These are phyloP conservation scores for Romanomermis culicivorax DNA, from an alignment of 2,888 invertebrate genomes.

Conservation along the genomic window DNA sequence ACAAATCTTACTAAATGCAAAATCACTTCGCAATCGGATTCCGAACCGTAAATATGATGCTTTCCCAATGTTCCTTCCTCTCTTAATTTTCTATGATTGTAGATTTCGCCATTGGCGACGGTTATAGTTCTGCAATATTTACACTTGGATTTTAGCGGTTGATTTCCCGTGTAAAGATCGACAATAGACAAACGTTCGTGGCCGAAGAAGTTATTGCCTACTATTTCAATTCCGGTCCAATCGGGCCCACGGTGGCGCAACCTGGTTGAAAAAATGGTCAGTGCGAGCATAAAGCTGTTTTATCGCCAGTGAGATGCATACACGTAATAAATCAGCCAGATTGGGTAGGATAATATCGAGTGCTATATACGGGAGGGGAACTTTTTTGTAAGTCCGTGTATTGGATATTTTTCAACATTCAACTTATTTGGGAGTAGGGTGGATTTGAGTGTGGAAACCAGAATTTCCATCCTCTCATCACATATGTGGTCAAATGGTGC, in stretches of 20 bases:
- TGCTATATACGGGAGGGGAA: no score
- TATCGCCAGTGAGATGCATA: no score
- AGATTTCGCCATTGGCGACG: constrained; percentile 55
- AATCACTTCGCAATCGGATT: constrained; percentile 1
- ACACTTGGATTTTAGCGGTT: constrained; percentile 14
- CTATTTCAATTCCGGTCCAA: constrained; percentile 20
- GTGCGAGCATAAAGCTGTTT: neutral
- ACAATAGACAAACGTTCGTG: constrained; percentile 27
- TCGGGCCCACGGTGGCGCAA: constrained; percentile 23
- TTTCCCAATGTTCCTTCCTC: constrained; percentile 8
- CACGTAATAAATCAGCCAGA: no score
- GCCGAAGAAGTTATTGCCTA: constrained; percentile 19
- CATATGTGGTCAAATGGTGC: no score
- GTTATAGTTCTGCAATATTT: neutral
- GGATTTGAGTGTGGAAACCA: no score
- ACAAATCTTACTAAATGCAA: neutral
- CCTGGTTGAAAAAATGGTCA: neutral
- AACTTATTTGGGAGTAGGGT: no score
- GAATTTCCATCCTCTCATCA: no score
- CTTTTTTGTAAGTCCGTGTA: no score
- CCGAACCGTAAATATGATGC: neutral
- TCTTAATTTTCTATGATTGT: constrained; percentile 41
- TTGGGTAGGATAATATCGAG: no score
- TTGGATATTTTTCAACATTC: no score
- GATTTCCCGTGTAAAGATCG: constrained; percentile 20